These are phyloP conservation scores for Gouania willdenowi DNA, from an alignment of 2,797 vertebrate genomes.

Conservation along the genomic window DNA sequence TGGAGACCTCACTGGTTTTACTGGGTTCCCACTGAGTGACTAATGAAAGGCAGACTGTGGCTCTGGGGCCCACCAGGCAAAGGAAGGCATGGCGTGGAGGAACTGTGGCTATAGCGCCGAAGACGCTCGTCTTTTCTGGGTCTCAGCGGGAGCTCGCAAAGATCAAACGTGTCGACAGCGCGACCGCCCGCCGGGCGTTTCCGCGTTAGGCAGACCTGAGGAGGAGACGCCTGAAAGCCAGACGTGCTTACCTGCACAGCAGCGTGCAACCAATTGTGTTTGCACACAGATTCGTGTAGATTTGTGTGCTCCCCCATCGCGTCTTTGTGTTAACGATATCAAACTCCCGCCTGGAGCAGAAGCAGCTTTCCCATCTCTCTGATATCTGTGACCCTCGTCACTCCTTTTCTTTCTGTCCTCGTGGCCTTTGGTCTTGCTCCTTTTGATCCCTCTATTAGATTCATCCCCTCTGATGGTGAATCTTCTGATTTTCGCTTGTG, in stretches of 20 bases:
- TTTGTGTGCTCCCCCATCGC: too few species aligned
- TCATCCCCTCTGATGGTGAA: neutral
- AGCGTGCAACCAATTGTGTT: neutral
- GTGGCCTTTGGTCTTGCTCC: too few species aligned
- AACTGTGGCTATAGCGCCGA: conserved; percentile 53
- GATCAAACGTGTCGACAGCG: conserved; percentile 56
- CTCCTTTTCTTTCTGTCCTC: too few species aligned
- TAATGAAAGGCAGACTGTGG: conserved; percentile 58
- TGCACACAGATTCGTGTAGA: neutral
- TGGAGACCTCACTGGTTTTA: conserved; percentile 35
- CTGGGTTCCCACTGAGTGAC: conserved; percentile 35
- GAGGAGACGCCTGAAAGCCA: conserved; percentile 47
- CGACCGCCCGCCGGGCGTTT: conserved; percentile 39
- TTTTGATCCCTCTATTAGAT: too few species aligned
- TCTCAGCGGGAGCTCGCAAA: conserved; percentile 37
- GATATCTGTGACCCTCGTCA: too few species aligned
- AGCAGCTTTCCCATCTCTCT: conserved; percentile 12
- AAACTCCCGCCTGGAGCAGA: conserved; percentile 34
- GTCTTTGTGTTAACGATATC: conserved; percentile 32
- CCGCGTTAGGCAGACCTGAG: conserved; percentile 57
- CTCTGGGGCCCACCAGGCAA: conserved; percentile 38
- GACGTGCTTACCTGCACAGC: conserved; percentile 27
- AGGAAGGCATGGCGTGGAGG: conserved; percentile 43
- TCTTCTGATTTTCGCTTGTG: too few species aligned
- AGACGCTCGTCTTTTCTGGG: conserved; percentile 38